Evolutionary conservation across 2,888 invertebrate genomes (phyloP), one percentile per base, ranked within the genome.

Genomic region (Agrilus cyanescens): DNA sequence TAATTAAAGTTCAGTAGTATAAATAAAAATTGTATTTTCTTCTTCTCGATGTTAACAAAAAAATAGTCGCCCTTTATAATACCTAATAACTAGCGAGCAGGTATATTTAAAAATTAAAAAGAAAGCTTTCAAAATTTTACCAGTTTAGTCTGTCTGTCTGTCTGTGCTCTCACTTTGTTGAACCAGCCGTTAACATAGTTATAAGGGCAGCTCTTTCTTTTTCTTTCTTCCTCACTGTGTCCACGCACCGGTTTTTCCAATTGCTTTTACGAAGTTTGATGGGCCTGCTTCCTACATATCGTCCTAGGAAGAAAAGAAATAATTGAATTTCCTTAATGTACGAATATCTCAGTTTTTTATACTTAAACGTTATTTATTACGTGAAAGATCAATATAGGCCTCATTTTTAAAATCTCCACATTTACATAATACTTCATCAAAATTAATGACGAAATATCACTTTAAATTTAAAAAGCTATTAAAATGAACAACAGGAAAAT

Each of bases 211-310:
- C 85, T 60, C 96, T 96, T 58, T 96, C 94, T 57, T 90, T 93
- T 62, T 93, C 93, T 66, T 97, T 97, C 70, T 93, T 95, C 50
- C 89, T 78, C 0, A 96, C 96, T 0, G 89, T 76, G 52, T 97
- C 96, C 10, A 96, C 72, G 57, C 91, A 89, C 46, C 98, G 75
- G 53, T 87, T 88, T 57, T 84, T 86, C 98, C 98, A 99, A 0
- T 84, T 83, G 61, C 96, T 96, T 70, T 98, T 98, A 15, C 97
- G 72, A 43, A 98, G 69, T 65, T 99, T 99, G 49, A 98, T 98
- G 0, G 98, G 98, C 32, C 98, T 77, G 60, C 96, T 97, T 45
- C 98, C 98, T 0, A 99, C 98, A 65, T 99, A 99, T 45, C 95
- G 85, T 13, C 97, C 91, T 90, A 66, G 35, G 74, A 70, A 38